These are phyloP conservation scores for Lagopus leucura DNA, from an alignment of 2,113 vertebrate species.

Conservation along the genomic window DNA sequence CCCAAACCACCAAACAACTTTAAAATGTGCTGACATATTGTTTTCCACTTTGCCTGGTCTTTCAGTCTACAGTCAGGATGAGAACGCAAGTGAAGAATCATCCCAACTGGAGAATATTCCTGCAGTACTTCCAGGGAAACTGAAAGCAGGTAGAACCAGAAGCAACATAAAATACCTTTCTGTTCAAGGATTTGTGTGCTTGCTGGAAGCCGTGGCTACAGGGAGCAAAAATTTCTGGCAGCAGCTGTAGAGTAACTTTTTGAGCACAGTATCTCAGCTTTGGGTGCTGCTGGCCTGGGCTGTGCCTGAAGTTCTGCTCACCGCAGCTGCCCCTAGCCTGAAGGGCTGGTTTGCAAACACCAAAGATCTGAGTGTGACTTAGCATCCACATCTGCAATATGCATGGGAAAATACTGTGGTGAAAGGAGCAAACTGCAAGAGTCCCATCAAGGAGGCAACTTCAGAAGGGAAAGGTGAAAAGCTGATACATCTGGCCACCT, in stretches of 20 bases:
- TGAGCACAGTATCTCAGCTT: background rate
- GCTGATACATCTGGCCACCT: background rate
- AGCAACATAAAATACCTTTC: background rate
- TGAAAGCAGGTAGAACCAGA: background rate
- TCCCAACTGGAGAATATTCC: background rate
- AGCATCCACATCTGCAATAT: fast-evolving
- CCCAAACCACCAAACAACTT: background rate
- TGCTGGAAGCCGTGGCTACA: background rate
- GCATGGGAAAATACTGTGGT: background rate
- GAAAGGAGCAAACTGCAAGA: background rate
- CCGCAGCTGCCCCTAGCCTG: background rate
- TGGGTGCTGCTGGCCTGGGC: background rate
- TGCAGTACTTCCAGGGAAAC: background rate
- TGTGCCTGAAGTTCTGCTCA: background rate
- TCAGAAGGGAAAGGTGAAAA: background rate
- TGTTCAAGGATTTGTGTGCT: background rate
- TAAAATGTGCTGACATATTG: background rate
- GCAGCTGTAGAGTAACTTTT: background rate
- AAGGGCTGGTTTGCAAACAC: background rate
- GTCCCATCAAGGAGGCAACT: background rate
- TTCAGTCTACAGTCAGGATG: background rate
- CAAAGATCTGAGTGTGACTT: background rate
- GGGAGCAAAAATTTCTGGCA: background rate
- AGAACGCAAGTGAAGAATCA: constrained; percentile 1
- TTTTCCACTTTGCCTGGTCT: background rate